phyloP scores from a whole-genome alignment of 2,888 invertebrate species.

The Willowsia nigromaculata region DNA sequence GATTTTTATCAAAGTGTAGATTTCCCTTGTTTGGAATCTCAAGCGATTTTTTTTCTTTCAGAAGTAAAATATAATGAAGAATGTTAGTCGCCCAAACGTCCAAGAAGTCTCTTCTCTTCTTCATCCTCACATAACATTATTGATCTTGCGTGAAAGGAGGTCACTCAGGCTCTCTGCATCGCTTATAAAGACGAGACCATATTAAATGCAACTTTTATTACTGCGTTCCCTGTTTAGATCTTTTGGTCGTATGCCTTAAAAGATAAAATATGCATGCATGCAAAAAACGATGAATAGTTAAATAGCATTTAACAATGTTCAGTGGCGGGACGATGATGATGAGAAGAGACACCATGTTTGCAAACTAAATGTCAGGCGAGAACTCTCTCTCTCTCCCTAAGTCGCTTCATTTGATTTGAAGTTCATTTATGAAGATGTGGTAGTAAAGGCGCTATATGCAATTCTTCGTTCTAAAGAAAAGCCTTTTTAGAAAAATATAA shows the following conservation, averaged over 20 bases:
- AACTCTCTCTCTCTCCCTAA: neutral
- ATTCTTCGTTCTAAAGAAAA: neutral
- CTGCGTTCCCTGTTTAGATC: slow-evolving; percentile 9
- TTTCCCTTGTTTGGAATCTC: slow-evolving; percentile 68
- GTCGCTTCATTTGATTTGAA: neutral
- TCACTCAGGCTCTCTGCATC: slow-evolving; percentile 18
- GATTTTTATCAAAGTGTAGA: slow-evolving; percentile 62
- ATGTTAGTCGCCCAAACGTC: slow-evolving; percentile 40
- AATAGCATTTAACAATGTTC: neutral
- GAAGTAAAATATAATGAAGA: neutral
- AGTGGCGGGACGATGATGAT: neutral
- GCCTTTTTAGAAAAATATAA: slow-evolving; percentile 4
- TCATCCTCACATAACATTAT: neutral
- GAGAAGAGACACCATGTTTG: slow-evolving; percentile 15
- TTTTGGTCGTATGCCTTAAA: slow-evolving; percentile 32
- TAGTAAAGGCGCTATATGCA: neutral
- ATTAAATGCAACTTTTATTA: slow-evolving; percentile 63
- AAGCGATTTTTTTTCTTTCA: slow-evolving; percentile 56
- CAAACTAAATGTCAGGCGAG: slow-evolving; percentile 42
- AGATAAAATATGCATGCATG: too few relatives aligned
- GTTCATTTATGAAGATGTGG: neutral
- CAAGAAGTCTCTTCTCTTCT: neutral
- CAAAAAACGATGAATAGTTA: slow-evolving; percentile 23
- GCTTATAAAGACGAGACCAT: slow-evolving; percentile 40
- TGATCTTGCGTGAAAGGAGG: slow-evolving; percentile 65